Evolutionary conservation across 2,797 vertebrate genomes (phyloP).

Genomic region (Sebastes goodei): DNA sequence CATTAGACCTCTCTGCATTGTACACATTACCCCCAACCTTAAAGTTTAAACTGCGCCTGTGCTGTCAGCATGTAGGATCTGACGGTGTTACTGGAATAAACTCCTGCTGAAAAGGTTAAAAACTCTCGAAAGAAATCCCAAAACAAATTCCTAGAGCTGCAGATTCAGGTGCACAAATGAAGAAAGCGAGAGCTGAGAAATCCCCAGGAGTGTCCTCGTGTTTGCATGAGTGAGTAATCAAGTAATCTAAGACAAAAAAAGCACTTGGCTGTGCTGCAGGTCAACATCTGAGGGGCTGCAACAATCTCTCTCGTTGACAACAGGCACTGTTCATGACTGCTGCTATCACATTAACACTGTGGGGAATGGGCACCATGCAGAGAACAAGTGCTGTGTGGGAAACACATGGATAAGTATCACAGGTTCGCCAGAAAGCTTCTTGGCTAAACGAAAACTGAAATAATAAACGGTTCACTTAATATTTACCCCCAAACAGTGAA

Average conservation of each 20-base stretch:
- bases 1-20: too few species aligned
- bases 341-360: not conserved
- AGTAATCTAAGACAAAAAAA: not conserved
- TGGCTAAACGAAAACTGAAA: not conserved
- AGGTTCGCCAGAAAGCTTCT: not conserved
- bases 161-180: not conserved
- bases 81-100: not conserved
- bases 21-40: too few species aligned
- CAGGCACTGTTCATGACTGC: not conserved
- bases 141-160: not conserved
- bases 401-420: not conserved
- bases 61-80: too few species aligned
- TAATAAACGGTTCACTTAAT: not conserved
- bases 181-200: not conserved
- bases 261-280: not conserved
- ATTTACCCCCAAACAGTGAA: not conserved
- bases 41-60: too few species aligned
- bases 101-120: not conserved
- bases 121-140: not conserved
- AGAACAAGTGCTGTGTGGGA: not conserved
- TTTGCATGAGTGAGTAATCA: not conserved
- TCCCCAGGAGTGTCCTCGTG: not conserved
- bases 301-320: too few species aligned
- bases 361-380: not conserved
- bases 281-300: not conserved